Evolutionary conservation across 2,888 invertebrate species (phyloP).

Genomic region (Melieria omissa): DNA sequence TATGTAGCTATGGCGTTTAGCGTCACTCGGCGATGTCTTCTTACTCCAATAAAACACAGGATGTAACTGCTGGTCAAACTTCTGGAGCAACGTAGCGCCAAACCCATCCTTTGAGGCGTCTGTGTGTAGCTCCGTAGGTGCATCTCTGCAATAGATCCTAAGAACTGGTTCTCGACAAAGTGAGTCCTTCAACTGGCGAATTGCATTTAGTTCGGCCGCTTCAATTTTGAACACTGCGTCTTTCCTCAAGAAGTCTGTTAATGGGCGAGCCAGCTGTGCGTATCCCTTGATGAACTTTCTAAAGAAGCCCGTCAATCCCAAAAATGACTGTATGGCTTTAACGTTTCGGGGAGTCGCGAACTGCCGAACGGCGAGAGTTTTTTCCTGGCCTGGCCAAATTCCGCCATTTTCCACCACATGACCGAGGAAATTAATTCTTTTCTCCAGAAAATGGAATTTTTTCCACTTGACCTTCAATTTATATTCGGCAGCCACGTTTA

Average conservation of each 20-base stretch:
- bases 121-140: slow-evolving; percentile 40
- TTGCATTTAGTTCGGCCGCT: neutral
- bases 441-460: slow-evolving; percentile 26
- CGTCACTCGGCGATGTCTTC: neutral
- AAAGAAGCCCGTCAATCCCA: slow-evolving; percentile 39
- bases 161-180: slow-evolving; percentile 31
- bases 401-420: slow-evolving; percentile 11
- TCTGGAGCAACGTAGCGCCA: slow-evolving; percentile 40
- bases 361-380: slow-evolving; percentile 24
- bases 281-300: slow-evolving; percentile 36
- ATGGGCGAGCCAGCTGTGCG: slow-evolving; percentile 31
- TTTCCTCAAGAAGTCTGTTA: slow-evolving; percentile 34
- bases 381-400: slow-evolving; percentile 31
- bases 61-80: slow-evolving; percentile 28
- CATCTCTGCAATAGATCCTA: slow-evolving; percentile 31
- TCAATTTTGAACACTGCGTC: slow-evolving; percentile 6
- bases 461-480: slow-evolving; percentile 26
- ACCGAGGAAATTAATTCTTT: slow-evolving; percentile 25
- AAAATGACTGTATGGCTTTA: slow-evolving; percentile 33
- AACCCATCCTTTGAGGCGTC: slow-evolving; percentile 43
- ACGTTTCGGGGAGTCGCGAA: slow-evolving; percentile 34
- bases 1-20: slow-evolving; percentile 40
- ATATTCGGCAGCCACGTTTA: slow-evolving; percentile 9
- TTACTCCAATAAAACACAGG: slow-evolving; percentile 18
- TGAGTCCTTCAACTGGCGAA: slow-evolving; percentile 30